Conservation (phyloP, 30 jellyfish, hydroid and myxozoan species). For the Aurelia aurita complex sp. Pacific region DNA sequence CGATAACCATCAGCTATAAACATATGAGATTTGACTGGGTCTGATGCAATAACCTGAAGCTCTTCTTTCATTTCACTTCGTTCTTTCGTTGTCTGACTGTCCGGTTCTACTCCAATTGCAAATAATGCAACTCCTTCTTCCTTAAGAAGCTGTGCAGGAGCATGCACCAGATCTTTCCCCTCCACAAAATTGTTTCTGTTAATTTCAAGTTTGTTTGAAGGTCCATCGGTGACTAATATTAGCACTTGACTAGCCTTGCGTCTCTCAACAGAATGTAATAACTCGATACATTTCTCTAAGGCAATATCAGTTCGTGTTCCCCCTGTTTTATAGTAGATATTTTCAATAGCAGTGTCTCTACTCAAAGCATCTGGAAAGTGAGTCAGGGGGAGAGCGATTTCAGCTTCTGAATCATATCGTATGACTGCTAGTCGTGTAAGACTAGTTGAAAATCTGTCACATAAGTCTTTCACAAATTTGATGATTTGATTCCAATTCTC, state of each 20-base stretch:
- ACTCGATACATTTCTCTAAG: slow-evolving; percentile 87
- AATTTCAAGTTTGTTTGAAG: slow-evolving; percentile 86
- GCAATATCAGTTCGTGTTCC: slow-evolving; percentile 98
- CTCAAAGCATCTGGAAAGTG: slow-evolving; percentile 78
- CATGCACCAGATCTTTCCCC: slow-evolving; percentile 96
- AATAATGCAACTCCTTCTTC: slow-evolving; percentile 93
- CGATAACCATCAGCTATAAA: slow-evolving; percentile 95
- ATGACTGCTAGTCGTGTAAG: slow-evolving; percentile 83
- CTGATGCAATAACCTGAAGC: slow-evolving; percentile 89
- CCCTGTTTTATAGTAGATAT: slow-evolving; percentile 94
- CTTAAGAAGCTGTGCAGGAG: slow-evolving; percentile 89
- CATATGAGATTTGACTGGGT: slow-evolving; percentile 83
- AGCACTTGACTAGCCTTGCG: slow-evolving; percentile 90
- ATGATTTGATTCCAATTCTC: slow-evolving; percentile 87
- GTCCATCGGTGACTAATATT: slow-evolving; percentile 93
- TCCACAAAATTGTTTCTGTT: slow-evolving; percentile 88
- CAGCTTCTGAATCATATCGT: slow-evolving; percentile 96
- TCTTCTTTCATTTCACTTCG: slow-evolving; percentile 92
- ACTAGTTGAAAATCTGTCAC: slow-evolving; percentile 74
- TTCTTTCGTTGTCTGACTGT: slow-evolving; percentile 96
- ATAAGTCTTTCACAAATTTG: slow-evolving; percentile 77
- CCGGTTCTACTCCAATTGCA: slow-evolving; percentile 94
- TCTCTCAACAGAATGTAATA: slow-evolving; percentile 75
- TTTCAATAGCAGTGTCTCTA: slow-evolving; percentile 86
- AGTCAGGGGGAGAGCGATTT: slow-evolving; percentile 85